Percentiles rank a stretch among this genome's conserved stretches.
Evolutionary conservation across 2,113 vertebrate genomes (phyloP).

Genomic region (Corythoichthys intestinalis): DNA sequence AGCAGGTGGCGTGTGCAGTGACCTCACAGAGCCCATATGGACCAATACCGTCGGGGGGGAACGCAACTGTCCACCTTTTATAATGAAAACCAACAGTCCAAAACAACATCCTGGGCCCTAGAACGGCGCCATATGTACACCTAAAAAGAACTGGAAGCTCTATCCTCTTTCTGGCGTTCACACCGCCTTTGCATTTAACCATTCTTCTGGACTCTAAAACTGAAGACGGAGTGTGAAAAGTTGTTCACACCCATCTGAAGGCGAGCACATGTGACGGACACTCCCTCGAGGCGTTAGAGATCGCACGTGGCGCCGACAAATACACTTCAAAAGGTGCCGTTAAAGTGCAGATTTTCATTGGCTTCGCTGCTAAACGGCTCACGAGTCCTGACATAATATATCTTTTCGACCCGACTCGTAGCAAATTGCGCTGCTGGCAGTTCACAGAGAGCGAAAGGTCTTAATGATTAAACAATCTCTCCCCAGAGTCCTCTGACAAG

Average conservation of each 20-base stretch:
- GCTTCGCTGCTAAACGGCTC: slow-evolving; percentile 24
- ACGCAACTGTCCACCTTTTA: slow-evolving; percentile 8
- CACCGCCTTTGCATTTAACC: slow-evolving; percentile 44
- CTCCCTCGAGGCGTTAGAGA: neutral
- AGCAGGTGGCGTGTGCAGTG: slow-evolving; percentile 72
- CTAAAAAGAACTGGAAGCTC: slow-evolving; percentile 5
- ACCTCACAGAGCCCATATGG: slow-evolving; percentile 70
- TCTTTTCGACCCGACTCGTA: neutral
- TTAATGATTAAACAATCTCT: slow-evolving; percentile 47
- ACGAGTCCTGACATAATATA: slow-evolving; percentile 12
- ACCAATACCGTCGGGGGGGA: slow-evolving; percentile 37
- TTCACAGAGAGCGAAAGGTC: slow-evolving; percentile 41
- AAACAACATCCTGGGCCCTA: slow-evolving; percentile 18
- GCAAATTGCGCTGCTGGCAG: slow-evolving; percentile 15
- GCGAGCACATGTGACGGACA: slow-evolving; percentile 25
- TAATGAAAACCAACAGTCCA: neutral
- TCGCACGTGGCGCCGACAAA: neutral
- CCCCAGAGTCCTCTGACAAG: slow-evolving; percentile 46
- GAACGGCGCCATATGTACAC: slow-evolving; percentile 3
- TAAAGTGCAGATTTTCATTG: slow-evolving; percentile 4
- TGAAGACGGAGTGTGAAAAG: slow-evolving; percentile 54
- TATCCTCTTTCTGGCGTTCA: slow-evolving; percentile 52
- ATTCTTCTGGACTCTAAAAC: slow-evolving; percentile 36
- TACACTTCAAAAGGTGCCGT: neutral
- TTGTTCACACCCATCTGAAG: slow-evolving; percentile 46